These are phyloP conservation scores for Nothura maculosa DNA, from an alignment of 2,797 vertebrate species.

Conservation along the genomic window DNA sequence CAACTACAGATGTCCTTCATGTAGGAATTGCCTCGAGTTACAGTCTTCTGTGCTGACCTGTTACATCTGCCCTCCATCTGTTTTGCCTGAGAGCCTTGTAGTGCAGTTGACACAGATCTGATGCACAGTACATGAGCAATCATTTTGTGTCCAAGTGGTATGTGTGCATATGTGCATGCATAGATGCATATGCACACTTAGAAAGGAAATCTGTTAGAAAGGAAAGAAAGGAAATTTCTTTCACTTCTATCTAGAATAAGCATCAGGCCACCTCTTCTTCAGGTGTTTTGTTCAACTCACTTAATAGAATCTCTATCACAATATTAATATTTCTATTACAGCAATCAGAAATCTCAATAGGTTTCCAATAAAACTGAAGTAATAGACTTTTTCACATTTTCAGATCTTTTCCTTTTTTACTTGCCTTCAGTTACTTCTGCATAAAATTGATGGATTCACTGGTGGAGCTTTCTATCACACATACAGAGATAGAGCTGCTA, in stretches of 20 bases:
- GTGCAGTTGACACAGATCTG: background rate
- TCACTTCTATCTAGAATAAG: background rate
- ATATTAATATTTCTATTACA: background rate
- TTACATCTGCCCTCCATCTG: background rate
- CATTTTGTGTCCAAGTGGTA: background rate
- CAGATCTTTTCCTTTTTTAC: background rate
- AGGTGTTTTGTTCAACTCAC: background rate
- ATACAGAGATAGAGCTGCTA: background rate
- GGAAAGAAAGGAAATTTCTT: accelerated
- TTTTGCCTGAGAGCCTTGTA: background rate
- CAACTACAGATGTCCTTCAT: background rate
- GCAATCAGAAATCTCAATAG: background rate
- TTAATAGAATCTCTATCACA: background rate
- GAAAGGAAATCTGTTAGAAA: background rate
- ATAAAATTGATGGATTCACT: background rate
- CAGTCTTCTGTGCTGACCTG: no score
- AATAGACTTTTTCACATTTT: background rate
- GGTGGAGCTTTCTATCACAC: background rate
- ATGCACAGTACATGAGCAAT: background rate
- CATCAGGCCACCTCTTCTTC: background rate
- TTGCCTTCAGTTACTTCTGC: background rate
- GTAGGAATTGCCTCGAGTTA: no score
- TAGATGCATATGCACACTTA: no score
- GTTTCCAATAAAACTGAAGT: background rate
- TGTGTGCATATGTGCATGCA: no score